A percentile compares a stretch with the other conserved stretches of the same genome.
These are phyloP conservation scores for Synanthedon myopaeformis DNA, from an alignment of 2,888 invertebrate genomes.

Conservation along the genomic window DNA sequence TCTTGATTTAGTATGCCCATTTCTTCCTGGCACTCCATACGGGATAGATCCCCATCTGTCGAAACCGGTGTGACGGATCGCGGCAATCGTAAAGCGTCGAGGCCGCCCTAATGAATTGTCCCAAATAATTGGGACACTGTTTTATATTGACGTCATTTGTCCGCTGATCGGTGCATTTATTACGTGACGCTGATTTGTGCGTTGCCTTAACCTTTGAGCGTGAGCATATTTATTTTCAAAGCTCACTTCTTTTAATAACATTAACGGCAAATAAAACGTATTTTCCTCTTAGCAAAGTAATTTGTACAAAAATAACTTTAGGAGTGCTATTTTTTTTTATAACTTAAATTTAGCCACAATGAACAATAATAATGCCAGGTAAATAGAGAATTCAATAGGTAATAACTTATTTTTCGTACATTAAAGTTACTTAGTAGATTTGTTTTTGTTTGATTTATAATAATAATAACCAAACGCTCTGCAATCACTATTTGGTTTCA, in stretches of 20 bases:
- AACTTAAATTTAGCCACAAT: no score
- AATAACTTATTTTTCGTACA: no score
- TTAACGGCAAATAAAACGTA: constrained; percentile 10
- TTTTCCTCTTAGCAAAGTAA: no score
- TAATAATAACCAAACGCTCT: no score
- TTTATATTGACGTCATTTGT: constrained; percentile 66
- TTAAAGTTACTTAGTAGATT: no score
- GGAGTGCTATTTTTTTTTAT: no score
- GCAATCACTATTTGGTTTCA: no score
- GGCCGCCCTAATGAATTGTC: constrained; percentile 64
- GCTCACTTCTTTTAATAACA: constrained; percentile 12
- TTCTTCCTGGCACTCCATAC: constrained; percentile 64
- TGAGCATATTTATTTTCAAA: constrained; percentile 31
- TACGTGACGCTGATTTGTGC: constrained; percentile 58
- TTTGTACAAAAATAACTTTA: no score
- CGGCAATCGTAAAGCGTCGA: constrained; percentile 56
- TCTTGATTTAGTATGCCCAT: constrained; percentile 63
- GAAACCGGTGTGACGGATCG: constrained; percentile 55
- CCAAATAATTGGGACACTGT: constrained; percentile 68
- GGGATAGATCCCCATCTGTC: constrained; percentile 61
- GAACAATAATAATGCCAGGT: no score
- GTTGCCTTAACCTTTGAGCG: constrained; percentile 49
- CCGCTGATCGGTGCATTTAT: constrained; percentile 61
- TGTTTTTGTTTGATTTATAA: no score
- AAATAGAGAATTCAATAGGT: no score